Evolutionary conservation across 2,888 invertebrate genomes (phyloP), one percentile per base, ranked within the genome.

Genomic region (Drosophila prolongata): DNA sequence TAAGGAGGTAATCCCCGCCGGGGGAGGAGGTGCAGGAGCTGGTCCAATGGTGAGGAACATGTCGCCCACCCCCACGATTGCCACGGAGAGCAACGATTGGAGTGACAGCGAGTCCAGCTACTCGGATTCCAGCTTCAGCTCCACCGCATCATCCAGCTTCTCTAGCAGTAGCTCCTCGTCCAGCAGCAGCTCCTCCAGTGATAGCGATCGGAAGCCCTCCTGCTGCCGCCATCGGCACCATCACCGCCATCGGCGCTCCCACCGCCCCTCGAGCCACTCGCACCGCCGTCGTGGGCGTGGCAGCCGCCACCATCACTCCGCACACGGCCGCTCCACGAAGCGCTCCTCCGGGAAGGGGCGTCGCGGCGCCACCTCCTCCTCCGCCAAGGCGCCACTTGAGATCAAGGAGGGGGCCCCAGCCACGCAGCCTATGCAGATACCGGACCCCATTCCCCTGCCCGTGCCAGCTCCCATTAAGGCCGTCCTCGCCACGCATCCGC

Each of bases 121-220:
- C 16, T 16, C 16, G 16, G 16, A 16, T 16, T 16, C 34, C 8
- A 53, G 14, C 46, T 53, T 43, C 47, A 47, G 13, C 53, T 49
- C 49, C 38, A 24, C 42, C 6, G 47, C 10, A 13, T 62, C 72
- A 1, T 52, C 79, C 2, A 61, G 57, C 40, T 52, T 19, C 19
- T 13, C 34, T 1, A 52, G 34, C 16, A 43, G 30, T 37, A 52
- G 19, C 14, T 34, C 19, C 34, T 59, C 43, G 10, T 52, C 54
- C n/a, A 62, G 46, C 53, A 30, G 6, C 27, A 40, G 8, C 37
- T 2, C 8, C 8, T 8, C n/a, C 38, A 3, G 49, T n/a, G 34
- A 35, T 16, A 2, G 13, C n/a, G 38, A 52, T 19, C 52, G 38
- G 2, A 35, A 11, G 35, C 54, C 43, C 43, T 9, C 53, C 19